A percentile compares a stretch with the other conserved stretches of the same genome.
Evolutionary conservation across 2,113 vertebrate species (phyloP).

Genomic region (Pachycephala philippinensis): DNA sequence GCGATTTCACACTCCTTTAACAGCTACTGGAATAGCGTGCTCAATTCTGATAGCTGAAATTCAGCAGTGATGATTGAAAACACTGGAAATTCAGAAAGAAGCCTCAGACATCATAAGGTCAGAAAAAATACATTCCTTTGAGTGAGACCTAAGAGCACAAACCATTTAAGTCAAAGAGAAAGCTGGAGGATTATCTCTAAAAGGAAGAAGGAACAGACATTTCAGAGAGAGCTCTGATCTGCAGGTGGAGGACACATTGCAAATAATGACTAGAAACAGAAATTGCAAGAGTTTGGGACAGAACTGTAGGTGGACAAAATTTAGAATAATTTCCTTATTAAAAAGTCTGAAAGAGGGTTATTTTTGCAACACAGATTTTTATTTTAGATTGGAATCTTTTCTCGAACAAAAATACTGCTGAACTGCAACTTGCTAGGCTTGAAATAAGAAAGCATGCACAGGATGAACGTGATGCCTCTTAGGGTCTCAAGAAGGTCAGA

Average conservation of each 20-base stretch:
- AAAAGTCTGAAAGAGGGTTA: not conserved
- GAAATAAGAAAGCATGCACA: not conserved
- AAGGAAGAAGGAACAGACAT: not conserved
- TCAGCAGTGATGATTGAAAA: not conserved
- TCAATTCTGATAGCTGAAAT: not conserved
- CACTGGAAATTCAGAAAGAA: not conserved
- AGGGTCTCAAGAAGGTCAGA: not conserved
- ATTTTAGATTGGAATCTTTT: not conserved
- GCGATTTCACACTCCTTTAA: not conserved
- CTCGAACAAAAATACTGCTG: not conserved
- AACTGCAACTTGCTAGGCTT: not conserved
- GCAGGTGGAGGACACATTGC: not conserved
- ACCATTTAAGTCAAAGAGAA: not conserved
- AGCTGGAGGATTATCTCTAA: not conserved
- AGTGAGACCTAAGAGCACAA: not conserved
- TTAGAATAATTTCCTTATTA: not conserved
- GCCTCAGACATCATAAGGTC: not conserved
- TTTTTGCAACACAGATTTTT: not conserved
- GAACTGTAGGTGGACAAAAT: not conserved
- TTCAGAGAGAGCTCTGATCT: not conserved
- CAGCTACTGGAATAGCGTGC: not conserved
- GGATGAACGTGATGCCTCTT: rapidly evolving
- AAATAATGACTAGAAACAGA: not conserved
- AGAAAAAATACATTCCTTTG: not conserved
- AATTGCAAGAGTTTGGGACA: not conserved